Percentiles rank a stretch among this genome's conserved stretches.
Evolutionary conservation across 1,140 invertebrate species (phyloP).

Genomic region (Temnothorax curvispinosus): DNA sequence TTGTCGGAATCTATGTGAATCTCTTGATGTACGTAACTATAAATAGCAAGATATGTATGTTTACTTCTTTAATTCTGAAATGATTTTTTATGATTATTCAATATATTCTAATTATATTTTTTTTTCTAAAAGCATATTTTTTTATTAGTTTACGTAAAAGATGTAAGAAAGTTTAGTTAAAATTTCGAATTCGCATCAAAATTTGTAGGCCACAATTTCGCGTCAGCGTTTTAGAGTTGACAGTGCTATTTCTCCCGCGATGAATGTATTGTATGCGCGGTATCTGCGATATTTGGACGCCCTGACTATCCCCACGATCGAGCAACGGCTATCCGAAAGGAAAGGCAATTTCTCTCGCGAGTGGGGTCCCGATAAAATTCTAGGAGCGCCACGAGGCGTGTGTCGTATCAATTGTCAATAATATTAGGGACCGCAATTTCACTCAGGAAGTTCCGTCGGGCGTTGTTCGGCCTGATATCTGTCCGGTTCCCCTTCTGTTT

Average conservation of each 20-base stretch:
- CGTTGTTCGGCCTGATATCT: conserved; percentile 70
- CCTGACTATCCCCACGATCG: background rate
- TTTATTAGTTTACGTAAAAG: background rate
- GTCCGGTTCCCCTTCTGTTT: conserved; percentile 63
- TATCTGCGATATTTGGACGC: conserved; percentile 9
- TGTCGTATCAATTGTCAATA: conserved; percentile 71
- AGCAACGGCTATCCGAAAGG: background rate
- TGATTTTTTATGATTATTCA: background rate
- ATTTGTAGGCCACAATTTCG: background rate
- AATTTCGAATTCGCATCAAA: background rate
- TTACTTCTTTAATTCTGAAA: background rate
- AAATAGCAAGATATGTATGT: background rate
- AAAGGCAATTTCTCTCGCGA: conserved; percentile 53
- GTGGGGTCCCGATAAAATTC: conserved; percentile 62
- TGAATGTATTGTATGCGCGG: background rate
- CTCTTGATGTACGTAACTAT: background rate
- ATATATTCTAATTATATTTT: background rate
- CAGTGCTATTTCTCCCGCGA: background rate
- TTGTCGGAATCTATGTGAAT: background rate
- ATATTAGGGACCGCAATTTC: conserved; percentile 72
- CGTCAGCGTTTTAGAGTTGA: background rate
- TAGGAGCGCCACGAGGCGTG: conserved; percentile 32
- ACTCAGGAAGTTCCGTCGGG: conserved; percentile 61
- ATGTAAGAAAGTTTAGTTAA: background rate
- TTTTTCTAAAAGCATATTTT: background rate